A percentile compares a stretch with the other conserved stretches of the same genome.
phyloP scores from a whole-genome alignment of 2,113 vertebrate species.

The Grammomys dolichurus region DNA sequence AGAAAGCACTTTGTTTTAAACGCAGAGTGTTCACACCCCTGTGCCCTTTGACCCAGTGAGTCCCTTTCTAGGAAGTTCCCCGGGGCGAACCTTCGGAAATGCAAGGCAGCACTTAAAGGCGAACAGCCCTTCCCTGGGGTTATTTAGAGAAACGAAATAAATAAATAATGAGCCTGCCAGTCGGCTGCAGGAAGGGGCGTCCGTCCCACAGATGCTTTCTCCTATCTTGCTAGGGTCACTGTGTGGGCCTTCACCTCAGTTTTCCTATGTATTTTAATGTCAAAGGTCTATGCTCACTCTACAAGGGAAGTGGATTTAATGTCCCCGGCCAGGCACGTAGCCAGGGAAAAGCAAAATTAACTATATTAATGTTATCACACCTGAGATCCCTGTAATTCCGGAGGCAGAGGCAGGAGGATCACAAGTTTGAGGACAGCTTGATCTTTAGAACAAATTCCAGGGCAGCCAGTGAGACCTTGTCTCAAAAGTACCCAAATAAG shows the following conservation, averaged over 20 bases:
- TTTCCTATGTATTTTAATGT: not conserved
- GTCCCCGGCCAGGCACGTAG: not conserved
- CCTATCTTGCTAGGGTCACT: not conserved
- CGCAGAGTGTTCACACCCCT: not conserved
- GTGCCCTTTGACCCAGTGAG: constrained; percentile 31
- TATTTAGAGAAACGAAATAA: not conserved
- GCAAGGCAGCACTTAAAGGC: rapidly evolving
- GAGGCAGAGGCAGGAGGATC: not conserved
- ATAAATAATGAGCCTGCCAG: not conserved
- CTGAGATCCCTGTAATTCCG: no score
- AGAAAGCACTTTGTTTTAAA: not conserved
- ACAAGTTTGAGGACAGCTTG: not conserved
- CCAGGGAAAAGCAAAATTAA: not conserved
- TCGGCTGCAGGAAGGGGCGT: not conserved
- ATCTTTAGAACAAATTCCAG: not conserved
- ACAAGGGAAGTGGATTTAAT: not conserved
- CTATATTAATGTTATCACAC: not conserved
- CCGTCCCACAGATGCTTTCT: not conserved
- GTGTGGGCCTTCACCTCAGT: not conserved
- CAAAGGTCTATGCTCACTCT: not conserved
- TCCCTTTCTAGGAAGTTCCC: constrained; percentile 32
- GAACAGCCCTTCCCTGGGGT: not conserved
- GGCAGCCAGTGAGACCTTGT: not conserved
- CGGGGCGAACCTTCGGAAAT: not conserved
- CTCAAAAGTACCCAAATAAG: not conserved